Conservation (phyloP, 2,797 vertebrate genomes). For the Chromis chromis region DNA sequence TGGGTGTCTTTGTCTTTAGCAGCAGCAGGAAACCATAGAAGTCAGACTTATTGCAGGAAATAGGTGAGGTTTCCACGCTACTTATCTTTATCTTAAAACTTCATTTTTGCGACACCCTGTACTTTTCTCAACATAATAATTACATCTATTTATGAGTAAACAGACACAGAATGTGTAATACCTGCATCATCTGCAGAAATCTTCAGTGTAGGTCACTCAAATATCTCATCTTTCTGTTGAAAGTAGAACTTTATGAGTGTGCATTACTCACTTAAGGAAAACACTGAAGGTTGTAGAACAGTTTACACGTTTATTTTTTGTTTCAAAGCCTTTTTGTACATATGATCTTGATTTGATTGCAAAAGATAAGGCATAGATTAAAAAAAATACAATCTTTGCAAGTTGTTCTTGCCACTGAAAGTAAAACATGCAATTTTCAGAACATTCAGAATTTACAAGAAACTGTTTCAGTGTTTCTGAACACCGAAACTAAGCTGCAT, state of each 20-base stretch:
- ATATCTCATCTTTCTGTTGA: neutral
- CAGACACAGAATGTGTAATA: neutral
- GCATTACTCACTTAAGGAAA: constrained; percentile 7
- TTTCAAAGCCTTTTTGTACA: constrained; percentile 23
- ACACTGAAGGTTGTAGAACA: neutral
- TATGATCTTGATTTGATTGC: constrained; percentile 14
- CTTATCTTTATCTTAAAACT: neutral
- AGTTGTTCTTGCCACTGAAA: constrained; percentile 16
- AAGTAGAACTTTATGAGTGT: neutral
- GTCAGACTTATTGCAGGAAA: constrained; percentile 49
- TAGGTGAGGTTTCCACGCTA: constrained; percentile 13
- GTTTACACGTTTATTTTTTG: constrained; percentile 26
- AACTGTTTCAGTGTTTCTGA: constrained; percentile 35
- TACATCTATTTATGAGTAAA: neutral
- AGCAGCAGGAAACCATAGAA: constrained; percentile 44
- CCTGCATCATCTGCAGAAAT: neutral
- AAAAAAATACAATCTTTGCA: constrained; percentile 11
- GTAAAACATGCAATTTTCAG: constrained; percentile 9
- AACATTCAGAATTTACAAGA: constrained; percentile 28
- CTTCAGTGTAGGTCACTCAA: neutral
- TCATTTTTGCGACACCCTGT: neutral
- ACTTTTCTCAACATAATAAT: neutral
- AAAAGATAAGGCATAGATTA: constrained; percentile 16
- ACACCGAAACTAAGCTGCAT: constrained; percentile 22
- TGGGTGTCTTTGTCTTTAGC: neutral